Evolutionary conservation across 2,797 vertebrate species (phyloP).

Genomic region (Sebastes cheni): DNA sequence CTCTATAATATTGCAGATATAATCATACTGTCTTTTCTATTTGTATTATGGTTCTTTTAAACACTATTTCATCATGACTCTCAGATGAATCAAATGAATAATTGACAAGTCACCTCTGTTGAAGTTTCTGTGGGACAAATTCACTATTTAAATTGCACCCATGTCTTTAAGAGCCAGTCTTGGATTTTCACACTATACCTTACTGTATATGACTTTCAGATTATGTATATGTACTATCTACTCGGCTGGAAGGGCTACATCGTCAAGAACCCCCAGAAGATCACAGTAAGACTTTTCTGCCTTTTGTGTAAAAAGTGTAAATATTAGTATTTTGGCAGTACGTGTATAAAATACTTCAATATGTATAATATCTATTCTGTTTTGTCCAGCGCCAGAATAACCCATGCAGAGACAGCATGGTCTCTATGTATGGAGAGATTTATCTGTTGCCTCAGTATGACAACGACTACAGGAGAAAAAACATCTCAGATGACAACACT

Average conservation of each 20-base stretch:
- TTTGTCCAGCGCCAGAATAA: slow-evolving; percentile 68
- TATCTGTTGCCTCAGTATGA: slow-evolving; percentile 69
- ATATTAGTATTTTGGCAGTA: background rate
- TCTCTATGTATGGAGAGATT: slow-evolving; percentile 77
- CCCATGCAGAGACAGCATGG: slow-evolving; percentile 71
- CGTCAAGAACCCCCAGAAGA: slow-evolving; percentile 81
- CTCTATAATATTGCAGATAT: background rate
- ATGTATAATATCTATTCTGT: background rate
- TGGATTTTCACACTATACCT: background rate
- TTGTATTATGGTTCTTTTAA: background rate
- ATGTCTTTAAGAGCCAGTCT: background rate
- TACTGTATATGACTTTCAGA: slow-evolving; percentile 68
- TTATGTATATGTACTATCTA: slow-evolving; percentile 88
- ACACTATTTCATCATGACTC: background rate
- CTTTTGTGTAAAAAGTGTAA: background rate
- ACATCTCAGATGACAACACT: slow-evolving; percentile 81
- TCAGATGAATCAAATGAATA: background rate
- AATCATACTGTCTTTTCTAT: background rate
- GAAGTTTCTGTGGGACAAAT: background rate
- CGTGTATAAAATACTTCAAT: background rate
- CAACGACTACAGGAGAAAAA: slow-evolving; percentile 79
- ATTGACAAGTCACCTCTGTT: background rate
- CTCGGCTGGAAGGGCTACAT: slow-evolving; percentile 87
- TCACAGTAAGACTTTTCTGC: slow-evolving; percentile 65
- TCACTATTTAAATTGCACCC: background rate